phyloP scores from a whole-genome alignment of 2,888 invertebrate species.

The Pedicia rivosa region DNA sequence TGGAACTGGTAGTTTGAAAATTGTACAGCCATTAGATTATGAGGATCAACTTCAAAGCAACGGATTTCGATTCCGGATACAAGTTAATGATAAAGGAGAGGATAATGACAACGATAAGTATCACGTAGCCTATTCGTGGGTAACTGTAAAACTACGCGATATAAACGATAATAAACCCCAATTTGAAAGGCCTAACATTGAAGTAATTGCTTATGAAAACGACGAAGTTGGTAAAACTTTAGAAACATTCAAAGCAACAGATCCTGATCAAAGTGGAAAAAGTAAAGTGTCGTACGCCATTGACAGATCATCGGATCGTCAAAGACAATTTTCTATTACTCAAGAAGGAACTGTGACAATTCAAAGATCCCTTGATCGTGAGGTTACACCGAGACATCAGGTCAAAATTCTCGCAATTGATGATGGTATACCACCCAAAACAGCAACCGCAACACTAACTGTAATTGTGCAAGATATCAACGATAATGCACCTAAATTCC shows the following conservation, averaged over 20 bases:
- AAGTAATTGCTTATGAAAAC: slow-evolving; percentile 82
- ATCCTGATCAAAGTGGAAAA: slow-evolving; percentile 89
- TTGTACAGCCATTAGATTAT: slow-evolving; percentile 88
- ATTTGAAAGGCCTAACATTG: slow-evolving; percentile 86
- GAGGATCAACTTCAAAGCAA: slow-evolving; percentile 90
- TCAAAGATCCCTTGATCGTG: slow-evolving; percentile 80
- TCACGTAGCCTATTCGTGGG: slow-evolving; percentile 92
- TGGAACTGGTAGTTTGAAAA: slow-evolving; percentile 87
- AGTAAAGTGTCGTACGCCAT: slow-evolving; percentile 85
- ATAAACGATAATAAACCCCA: slow-evolving; percentile 96
- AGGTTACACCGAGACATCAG: slow-evolving; percentile 89
- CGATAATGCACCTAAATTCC: slow-evolving; percentile 85
- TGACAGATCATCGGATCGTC: slow-evolving; percentile 80
- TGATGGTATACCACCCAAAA: slow-evolving; percentile 83
- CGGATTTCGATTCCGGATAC: slow-evolving; percentile 87
- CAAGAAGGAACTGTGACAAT: slow-evolving; percentile 92
- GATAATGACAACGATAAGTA: slow-evolving; percentile 94
- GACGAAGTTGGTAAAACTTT: slow-evolving; percentile 79
- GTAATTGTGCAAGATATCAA: slow-evolving; percentile 92
- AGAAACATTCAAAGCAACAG: slow-evolving; percentile 88
- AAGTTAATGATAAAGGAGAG: slow-evolving; percentile 88
- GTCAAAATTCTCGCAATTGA: slow-evolving; percentile 93
- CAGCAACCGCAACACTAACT: slow-evolving; percentile 83
- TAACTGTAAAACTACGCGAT: slow-evolving; percentile 81
- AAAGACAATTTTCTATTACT: slow-evolving; percentile 85